Evolutionary conservation across 2,797 vertebrate genomes (phyloP).

Genomic region (Sebastes cheni): DNA sequence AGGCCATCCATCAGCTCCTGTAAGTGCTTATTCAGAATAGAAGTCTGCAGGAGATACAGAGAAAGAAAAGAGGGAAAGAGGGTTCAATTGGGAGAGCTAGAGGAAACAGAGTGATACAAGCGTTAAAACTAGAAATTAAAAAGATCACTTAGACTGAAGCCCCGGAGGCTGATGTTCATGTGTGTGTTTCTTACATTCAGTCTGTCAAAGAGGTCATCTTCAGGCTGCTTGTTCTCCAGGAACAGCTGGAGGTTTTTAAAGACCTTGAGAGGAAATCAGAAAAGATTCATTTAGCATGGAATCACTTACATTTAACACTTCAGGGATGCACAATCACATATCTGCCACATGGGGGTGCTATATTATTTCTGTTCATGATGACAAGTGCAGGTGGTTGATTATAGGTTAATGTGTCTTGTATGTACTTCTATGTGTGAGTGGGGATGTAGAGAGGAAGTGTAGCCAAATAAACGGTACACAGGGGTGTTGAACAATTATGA

Average conservation of each 20-base stretch:
- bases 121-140: background rate
- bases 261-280: conserved; percentile 82
- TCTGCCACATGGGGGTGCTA: conserved; percentile 48
- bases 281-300: background rate
- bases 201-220: conserved; percentile 96
- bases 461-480: background rate
- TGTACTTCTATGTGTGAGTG: background rate
- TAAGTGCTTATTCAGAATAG: conserved; percentile 96
- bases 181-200: conserved; percentile 88
- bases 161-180: background rate
- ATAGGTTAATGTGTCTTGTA: background rate
- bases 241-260: conserved; percentile 98
- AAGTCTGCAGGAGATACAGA: conserved; percentile 82
- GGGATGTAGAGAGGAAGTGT: background rate
- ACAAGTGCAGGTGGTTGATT: conserved; percentile 25
- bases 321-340: conserved; percentile 17
- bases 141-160: background rate
- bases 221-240: conserved; percentile 96
- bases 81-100: background rate
- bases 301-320: background rate
- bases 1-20: conserved; percentile 98
- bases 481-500: conserved; percentile 4
- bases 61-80: background rate
- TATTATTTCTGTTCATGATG: conserved; percentile 18
- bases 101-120: background rate